phyloP scores from a whole-genome alignment of 2,113 vertebrate genomes.

The Eubucco bourcierii region DNA sequence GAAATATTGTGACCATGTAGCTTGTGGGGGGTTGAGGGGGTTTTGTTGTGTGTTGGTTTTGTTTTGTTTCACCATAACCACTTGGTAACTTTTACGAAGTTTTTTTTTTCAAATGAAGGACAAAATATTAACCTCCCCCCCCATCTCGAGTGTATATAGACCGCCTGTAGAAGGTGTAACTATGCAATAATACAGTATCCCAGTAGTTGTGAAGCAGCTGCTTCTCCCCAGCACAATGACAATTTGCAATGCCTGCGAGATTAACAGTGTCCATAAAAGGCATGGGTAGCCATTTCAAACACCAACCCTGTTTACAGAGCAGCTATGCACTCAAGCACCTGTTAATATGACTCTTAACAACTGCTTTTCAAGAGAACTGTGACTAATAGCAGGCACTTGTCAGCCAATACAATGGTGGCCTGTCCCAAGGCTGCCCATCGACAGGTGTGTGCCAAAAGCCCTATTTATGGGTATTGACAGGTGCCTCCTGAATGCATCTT shows the following conservation, averaged over 20 bases:
- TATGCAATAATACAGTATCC: conserved; percentile 76
- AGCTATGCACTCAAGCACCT: conserved; percentile 78
- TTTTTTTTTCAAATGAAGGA: conserved; percentile 56
- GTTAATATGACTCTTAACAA: conserved; percentile 81
- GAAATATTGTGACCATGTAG: background rate
- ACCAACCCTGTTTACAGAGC: conserved; percentile 77
- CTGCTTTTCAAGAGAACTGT: conserved; percentile 76
- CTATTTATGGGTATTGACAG: conserved; percentile 80
- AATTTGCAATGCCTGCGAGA: conserved; percentile 73
- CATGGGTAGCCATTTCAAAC: conserved; percentile 72
- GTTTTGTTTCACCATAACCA: conserved; percentile 21
- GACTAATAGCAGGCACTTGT: conserved; percentile 79
- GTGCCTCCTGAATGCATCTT: conserved; percentile 77
- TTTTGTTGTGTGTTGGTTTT: background rate
- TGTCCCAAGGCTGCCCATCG: conserved; percentile 65
- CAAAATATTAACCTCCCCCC: background rate
- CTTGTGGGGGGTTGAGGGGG: background rate
- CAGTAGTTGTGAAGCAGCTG: conserved; percentile 74
- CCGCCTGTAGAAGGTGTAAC: conserved; percentile 72
- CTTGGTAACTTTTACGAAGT: conserved; percentile 49
- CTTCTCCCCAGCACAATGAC: conserved; percentile 72
- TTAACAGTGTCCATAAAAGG: conserved; percentile 74
- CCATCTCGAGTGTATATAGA: conserved; percentile 22
- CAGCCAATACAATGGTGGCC: conserved; percentile 74
- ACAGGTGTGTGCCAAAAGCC: conserved; percentile 74